Percentiles rank a stretch among this genome's conserved stretches.
Conservation (phyloP, 64 coral and sea anemone species). For the Anthopleura sola region DNA sequence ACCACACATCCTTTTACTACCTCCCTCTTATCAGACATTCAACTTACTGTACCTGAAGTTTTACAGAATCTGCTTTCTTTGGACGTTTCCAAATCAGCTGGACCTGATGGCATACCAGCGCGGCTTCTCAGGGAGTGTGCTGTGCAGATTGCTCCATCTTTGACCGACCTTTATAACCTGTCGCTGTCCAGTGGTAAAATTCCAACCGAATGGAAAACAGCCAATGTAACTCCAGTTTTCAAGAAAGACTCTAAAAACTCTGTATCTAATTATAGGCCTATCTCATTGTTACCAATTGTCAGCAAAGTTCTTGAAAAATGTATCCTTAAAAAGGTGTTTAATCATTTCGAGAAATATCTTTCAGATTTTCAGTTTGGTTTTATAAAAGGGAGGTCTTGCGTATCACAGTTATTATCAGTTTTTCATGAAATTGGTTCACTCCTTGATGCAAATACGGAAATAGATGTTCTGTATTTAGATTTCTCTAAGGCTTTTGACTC, state of each 20-base stretch:
- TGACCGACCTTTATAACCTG: constrained; percentile 14
- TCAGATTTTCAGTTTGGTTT: constrained; percentile 1
- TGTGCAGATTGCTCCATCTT: constrained; percentile 3
- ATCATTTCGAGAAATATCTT: constrained; percentile 23
- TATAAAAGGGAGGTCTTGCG: too few relatives aligned
- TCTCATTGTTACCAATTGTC: too few relatives aligned
- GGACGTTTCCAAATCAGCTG: constrained; percentile 10
- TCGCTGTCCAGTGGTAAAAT: constrained; percentile 22
- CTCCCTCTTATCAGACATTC: constrained; percentile 4
- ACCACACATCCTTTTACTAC: not conserved
- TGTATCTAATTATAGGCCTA: constrained; percentile 4
- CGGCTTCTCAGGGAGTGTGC: constrained; percentile 8
- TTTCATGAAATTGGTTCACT: too few relatives aligned
- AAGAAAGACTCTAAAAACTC: not conserved
- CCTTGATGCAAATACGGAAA: not conserved
- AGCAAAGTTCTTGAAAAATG: too few relatives aligned
- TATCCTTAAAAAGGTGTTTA: not conserved
- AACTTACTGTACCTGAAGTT: not conserved
- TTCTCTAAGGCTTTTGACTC: constrained; percentile 17
- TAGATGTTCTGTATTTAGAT: too few relatives aligned
- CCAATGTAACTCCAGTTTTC: constrained; percentile 27
- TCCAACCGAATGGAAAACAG: constrained; percentile 29
- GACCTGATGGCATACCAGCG: constrained; percentile 18
- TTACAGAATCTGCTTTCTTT: constrained; percentile 11
- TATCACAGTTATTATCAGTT: too few relatives aligned